Evolutionary conservation across 2,797 vertebrate species (phyloP).

Genomic region (Cossypha caffra): DNA sequence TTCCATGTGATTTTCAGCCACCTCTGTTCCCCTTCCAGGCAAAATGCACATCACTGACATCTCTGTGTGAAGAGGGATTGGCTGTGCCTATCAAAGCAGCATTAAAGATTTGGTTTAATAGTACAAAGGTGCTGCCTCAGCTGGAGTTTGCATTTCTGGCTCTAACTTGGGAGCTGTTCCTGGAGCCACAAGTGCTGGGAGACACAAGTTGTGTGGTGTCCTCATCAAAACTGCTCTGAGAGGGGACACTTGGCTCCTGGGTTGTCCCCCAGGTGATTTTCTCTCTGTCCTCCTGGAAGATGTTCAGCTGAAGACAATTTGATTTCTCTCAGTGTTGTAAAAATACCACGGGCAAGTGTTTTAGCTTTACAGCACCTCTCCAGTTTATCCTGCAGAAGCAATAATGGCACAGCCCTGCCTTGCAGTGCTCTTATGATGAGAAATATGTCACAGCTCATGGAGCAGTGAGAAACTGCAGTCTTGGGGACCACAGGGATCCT

Average conservation of each 20-base stretch:
- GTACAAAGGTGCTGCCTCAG: not conserved
- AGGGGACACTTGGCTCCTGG: not conserved
- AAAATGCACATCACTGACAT: not conserved
- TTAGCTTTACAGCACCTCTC: not conserved
- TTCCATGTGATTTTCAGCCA: not conserved
- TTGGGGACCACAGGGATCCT: not conserved
- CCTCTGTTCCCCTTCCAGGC: not conserved
- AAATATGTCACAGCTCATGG: accelerated
- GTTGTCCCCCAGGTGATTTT: not conserved
- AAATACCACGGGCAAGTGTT: accelerated
- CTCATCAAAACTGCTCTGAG: not conserved
- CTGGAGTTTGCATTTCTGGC: not conserved
- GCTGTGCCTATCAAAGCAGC: not conserved
- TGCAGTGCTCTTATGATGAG: not conserved
- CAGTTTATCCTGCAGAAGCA: not conserved
- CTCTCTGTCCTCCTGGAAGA: not conserved
- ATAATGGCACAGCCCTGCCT: not conserved
- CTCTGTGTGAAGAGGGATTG: not conserved
- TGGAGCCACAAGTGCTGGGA: not conserved
- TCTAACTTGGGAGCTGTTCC: not conserved
- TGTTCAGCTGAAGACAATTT: not conserved
- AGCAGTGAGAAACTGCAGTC: not conserved
- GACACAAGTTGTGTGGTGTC: not conserved
- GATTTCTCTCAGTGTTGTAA: not conserved
- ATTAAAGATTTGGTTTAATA: constrained; percentile 20